Evolutionary conservation across 1,140 invertebrate genomes (phyloP).

Genomic region (Euura lappo): DNA sequence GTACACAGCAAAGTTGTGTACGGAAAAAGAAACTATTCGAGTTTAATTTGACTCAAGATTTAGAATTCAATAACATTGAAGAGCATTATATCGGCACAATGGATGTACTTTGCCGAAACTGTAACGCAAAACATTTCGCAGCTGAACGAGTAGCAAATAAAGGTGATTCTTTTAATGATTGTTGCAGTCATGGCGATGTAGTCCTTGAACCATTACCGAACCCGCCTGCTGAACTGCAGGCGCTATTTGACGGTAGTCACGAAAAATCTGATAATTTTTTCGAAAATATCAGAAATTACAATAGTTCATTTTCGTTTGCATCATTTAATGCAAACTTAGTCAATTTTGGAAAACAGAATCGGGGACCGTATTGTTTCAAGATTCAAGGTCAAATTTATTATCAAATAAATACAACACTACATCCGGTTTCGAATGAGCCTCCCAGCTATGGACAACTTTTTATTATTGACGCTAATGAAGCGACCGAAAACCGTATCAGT

Average conservation of each 20-base stretch:
- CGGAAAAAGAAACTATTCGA: constrained; percentile 23
- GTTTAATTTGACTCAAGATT: background rate
- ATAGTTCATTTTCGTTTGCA: too few species aligned
- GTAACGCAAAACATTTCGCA: too few species aligned
- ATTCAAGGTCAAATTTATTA: too few species aligned
- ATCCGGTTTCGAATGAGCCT: too few species aligned
- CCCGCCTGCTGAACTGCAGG: background rate
- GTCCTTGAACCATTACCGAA: constrained; percentile 3
- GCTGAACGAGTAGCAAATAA: too few species aligned
- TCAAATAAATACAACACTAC: too few species aligned
- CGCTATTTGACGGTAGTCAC: constrained; percentile 16
- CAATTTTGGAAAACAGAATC: background rate
- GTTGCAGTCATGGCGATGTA: constrained; percentile 18
- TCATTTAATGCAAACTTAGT: background rate
- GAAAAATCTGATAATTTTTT: constrained; percentile 1
- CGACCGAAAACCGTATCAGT: background rate
- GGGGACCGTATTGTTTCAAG: background rate
- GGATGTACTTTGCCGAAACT: too few species aligned
- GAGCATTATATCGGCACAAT: too few species aligned
- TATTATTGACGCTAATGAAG: too few species aligned
- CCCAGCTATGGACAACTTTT: too few species aligned
- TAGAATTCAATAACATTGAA: too few species aligned
- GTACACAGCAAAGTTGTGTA: constrained; percentile 20
- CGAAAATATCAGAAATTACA: too few species aligned
- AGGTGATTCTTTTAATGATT: constrained; percentile 14